Base-by-base conservation (phyloP, 1,140 invertebrate genomes). In the Caenorhabditis remanei region DNA sequence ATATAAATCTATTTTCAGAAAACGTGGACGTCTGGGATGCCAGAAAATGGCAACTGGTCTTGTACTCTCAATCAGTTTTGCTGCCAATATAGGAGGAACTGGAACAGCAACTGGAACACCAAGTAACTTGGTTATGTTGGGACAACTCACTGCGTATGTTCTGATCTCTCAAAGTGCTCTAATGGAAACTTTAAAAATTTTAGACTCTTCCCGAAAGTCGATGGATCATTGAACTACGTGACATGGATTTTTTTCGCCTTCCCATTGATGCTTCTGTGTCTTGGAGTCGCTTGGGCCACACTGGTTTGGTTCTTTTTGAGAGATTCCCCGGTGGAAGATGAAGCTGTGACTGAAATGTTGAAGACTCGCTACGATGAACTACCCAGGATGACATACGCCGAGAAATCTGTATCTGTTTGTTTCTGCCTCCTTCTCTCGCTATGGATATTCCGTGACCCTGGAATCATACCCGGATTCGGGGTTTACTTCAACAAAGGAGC, bases 371-470 rank as follows among this genome's bases (percentile, higher is more conserved):
- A 87, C 50, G 40, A 83, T n/a, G 71, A 87, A 83, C 82, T 87
- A 8, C 86, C 86, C 6, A 83, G 79, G 48, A 87, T 87, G 86
- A 87, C 56, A 5, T 86, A 86, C 89, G 96, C 97, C 84, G 96
- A 98, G 93, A 93, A 91, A 6, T 94, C 94, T 21, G 96, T 97
- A 0, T 95, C 96, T 41, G 88, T 95, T 13, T 93, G 97, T 24
- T 98, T 98, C 92, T 92, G 96, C 7, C 88, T 95, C 16, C 95
- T 96, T 5, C 95, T 97, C 0, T 89, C 96, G 65, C 94, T 98
- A 85, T 98, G 96, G 95, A 96, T 98, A 92, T 96, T 97, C 92
- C 94, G 96, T 67, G 95, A 95, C 79, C 96, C 96, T 0, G 95
- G 96, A 87, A 96, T 96, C 91, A 95, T 96, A 87, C 93, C 93